Base-by-base conservation (phyloP, 2,797 vertebrate genomes). In the Epinephelus coioides region DNA sequence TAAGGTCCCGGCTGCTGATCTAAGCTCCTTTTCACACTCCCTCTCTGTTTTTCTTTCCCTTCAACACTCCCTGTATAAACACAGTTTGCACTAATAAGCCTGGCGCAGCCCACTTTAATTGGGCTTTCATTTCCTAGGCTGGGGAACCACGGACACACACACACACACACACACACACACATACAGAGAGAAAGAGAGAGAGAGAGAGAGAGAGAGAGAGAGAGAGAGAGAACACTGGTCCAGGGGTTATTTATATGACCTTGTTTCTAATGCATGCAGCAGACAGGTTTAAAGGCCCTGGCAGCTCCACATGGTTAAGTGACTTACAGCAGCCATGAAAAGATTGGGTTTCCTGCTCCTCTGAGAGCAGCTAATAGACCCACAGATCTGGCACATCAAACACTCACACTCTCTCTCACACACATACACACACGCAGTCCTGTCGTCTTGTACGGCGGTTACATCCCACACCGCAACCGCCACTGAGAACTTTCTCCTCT, bases 61-160 rank as follows among this genome's bases (percentile, higher is more conserved):
- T 72, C 78, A 66, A 27, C 77, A 57, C 81, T 83, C 73, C 75
- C 86, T 89, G 74, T 47, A 61, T 54, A 92, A 93, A 93, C 91
- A 94, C 57, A 67, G 40, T 86, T 56, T 89, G 75, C 65, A 71
- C 76, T 88, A 90, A 88, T 89, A 85, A 66, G 84, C 72, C 86
- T 59, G 85, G 91, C 86, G 75, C 87, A 86, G 87, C 86, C 83
- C 73, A 47, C 1, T 88, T 89, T 91, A 89, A 89, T 89, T 86
- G 83, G 76, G 60, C 83, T 84, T 86, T 89, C 83, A 87, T 85
- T 91, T 92, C 86, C 86, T 85, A 66, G 65, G 44, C 65, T 56
- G 54, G 49, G 23, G 25, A 77, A 73, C 46, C 43, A 67, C 54
- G 7, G n/a, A 25, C 46, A 46, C n/a, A 49, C n/a, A 60, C 56